Percentiles rank a stretch among this genome's conserved stretches.
Conservation (phyloP, 2,797 vertebrate genomes). For the Heliangelus exortis region DNA sequence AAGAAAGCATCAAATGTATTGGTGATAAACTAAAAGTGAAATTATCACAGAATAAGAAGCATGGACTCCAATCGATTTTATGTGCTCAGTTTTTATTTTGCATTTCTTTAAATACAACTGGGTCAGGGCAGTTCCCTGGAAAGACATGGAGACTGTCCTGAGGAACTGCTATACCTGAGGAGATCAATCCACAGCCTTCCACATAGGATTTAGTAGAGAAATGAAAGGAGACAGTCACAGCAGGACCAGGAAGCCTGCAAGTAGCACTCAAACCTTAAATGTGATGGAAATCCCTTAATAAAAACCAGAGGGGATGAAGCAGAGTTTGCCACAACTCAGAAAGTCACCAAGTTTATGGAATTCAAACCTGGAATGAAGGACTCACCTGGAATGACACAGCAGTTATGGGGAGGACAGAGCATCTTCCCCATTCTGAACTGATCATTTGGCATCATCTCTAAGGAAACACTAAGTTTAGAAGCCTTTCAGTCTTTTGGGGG, state of each 20-base stretch:
- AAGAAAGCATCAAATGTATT: not conserved
- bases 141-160: not conserved
- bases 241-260: not conserved
- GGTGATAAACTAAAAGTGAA: not conserved
- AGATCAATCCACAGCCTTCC: not conserved
- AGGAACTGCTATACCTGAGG: not conserved
- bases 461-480: not conserved
- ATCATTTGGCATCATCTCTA: not conserved
- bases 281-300: not conserved
- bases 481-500: not conserved
- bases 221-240: not conserved
- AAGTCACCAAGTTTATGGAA: not conserved
- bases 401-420: not conserved
- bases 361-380: not conserved
- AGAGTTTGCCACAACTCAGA: not conserved
- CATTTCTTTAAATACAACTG: not conserved
- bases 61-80: not conserved
- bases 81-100: rapidly evolving
- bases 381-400: not conserved
- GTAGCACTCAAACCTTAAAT: not conserved
- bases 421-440: not conserved
- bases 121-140: not conserved
- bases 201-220: not conserved
- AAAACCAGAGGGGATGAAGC: not conserved
- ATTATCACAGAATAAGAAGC: not conserved